A percentile compares a stretch with the other conserved stretches of the same genome.
Evolutionary conservation across 2,113 vertebrate species (phyloP).

Genomic region (Myiopsitta monachus): DNA sequence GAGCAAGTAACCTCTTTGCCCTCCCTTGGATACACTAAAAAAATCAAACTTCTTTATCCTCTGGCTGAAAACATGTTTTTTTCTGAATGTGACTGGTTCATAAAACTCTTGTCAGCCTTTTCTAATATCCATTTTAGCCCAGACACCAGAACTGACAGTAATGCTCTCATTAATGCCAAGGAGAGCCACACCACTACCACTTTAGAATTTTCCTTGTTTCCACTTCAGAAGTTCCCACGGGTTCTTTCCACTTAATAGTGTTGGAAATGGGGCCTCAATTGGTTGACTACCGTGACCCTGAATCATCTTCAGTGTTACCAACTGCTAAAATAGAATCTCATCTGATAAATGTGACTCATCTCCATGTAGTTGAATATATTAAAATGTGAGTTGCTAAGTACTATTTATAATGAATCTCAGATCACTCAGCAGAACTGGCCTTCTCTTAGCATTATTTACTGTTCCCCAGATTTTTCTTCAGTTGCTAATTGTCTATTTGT

Average conservation of each 20-base stretch:
- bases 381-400: background rate
- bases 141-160: background rate
- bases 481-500: constrained; percentile 16
- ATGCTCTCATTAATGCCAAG: background rate
- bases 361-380: background rate
- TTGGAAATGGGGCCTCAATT: background rate
- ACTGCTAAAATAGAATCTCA: background rate
- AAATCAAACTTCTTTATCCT: background rate
- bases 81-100: background rate
- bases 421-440: background rate
- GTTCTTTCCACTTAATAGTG: background rate
- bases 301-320: background rate
- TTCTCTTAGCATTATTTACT: constrained; percentile 9
- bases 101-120: background rate
- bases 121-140: background rate
- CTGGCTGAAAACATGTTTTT: background rate
- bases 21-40: background rate
- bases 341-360: background rate
- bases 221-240: background rate
- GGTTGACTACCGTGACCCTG: background rate
- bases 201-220: constrained; percentile 20
- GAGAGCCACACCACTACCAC: background rate
- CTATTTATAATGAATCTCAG: background rate
- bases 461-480: constrained; percentile 6
- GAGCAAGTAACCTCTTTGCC: background rate